A percentile compares a stretch with the other conserved stretches of the same genome.
These are phyloP conservation scores for Wiebesia pumilae DNA, from an alignment of 1,140 invertebrate species.

Conservation along the genomic window DNA sequence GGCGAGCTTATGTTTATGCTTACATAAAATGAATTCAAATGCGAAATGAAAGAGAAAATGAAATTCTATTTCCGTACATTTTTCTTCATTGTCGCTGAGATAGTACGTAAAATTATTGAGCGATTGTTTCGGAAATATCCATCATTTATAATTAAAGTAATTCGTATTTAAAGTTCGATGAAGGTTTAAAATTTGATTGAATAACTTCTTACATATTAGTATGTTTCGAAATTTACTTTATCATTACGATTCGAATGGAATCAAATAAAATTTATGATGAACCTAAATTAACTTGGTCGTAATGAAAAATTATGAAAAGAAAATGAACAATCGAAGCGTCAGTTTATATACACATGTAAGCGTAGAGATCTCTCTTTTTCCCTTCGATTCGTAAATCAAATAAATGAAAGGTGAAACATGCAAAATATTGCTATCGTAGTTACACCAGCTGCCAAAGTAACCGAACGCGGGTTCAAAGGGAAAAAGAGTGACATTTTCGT, in stretches of 20 bases:
- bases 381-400: slow-evolving; percentile 44
- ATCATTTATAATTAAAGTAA: too few species aligned
- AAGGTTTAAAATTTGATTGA: slow-evolving; percentile 11
- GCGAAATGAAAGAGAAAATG: neutral
- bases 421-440: slow-evolving; percentile 25
- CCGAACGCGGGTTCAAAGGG: slow-evolving; percentile 36
- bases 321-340: slow-evolving; percentile 38
- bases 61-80: slow-evolving; percentile 1
- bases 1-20: neutral
- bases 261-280: neutral
- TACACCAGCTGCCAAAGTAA: slow-evolving; percentile 47
- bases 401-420: slow-evolving; percentile 30
- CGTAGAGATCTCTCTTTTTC: slow-evolving; percentile 53
- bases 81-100: slow-evolving; percentile 18
- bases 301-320: slow-evolving; percentile 30
- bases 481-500: slow-evolving; percentile 56
- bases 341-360: slow-evolving; percentile 52
- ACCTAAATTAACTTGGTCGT: slow-evolving; percentile 33
- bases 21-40: slow-evolving; percentile 3
- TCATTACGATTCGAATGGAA: slow-evolving; percentile 7
- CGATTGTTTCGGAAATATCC: too few species aligned
- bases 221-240: neutral
- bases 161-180: neutral
- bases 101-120: neutral
- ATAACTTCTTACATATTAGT: neutral